Evolutionary conservation across 1,140 invertebrate species (phyloP), one percentile per base, ranked within the genome.

Genomic region (Drosophila nigromelanica): DNA sequence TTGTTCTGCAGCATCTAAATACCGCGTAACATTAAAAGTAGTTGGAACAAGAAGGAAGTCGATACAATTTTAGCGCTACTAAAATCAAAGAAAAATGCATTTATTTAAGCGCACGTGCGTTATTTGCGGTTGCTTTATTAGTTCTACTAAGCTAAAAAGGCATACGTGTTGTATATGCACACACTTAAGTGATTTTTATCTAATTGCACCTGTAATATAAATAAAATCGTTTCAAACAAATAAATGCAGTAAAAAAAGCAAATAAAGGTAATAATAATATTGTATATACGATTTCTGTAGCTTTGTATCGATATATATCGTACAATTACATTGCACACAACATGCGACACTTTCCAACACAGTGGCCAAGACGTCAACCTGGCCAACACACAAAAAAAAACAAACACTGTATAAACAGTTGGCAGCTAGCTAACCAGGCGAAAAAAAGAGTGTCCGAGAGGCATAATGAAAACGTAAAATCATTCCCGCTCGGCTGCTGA

Each of bases 321-420:
- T 12, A 27, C 14, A 8, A 10, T 3, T 4, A 24, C n/a, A 71
- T 71, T 43, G 67, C 11, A 21, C 24, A n/a, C 10, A 21, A 33
- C 15, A 30, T 35, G 12, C 21, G 51, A 2, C 74, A 30, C 24
- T 73, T 62, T 42, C 24, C 74, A 76, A 69, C 70, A 76, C 74
- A 15, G n/a, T 42, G 48, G 51, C 12, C 40, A 56, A 72, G 48
- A 76, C 54, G 62, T 72, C 69, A 67, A 72, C 47, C 24, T 59
- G 54, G 62, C 35, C 39, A 55, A 52, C 24, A 42, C 54, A 63
- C n/a, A n/a, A n/a, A 42, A 55, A 61, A 59, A 42, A 43, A 12
- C 78, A 45, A 59, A 59, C 45, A 54, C 60, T 81, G 74, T 73
- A 79, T 87, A 86, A 87, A 87, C 82, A 87, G 82, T 81, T 85